Conservation (phyloP, 2,888 invertebrate species). For the Drosophila kanekoi region DNA sequence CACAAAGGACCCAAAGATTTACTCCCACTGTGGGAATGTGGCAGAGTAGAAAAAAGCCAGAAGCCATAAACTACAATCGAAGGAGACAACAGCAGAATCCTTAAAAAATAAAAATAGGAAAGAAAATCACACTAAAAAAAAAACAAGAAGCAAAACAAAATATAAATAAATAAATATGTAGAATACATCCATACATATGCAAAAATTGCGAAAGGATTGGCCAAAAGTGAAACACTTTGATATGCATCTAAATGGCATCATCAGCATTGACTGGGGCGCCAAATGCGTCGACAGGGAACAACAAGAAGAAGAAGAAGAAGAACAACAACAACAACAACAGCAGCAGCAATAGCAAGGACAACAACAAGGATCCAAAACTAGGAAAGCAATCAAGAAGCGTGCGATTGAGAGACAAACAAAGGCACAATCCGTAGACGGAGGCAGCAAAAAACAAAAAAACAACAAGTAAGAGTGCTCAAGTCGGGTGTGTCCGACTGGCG, state of each 20-base stretch:
- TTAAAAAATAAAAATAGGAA: slow-evolving; percentile 14
- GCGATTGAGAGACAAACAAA: slow-evolving; percentile 66
- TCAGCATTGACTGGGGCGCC: slow-evolving; percentile 66
- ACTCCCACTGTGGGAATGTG: slow-evolving; percentile 13
- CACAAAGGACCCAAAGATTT: slow-evolving; percentile 45
- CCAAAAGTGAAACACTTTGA: slow-evolving; percentile 77
- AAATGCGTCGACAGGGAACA: slow-evolving; percentile 53
- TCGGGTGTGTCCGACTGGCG: too few relatives aligned
- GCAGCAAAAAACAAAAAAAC: slow-evolving; percentile 15
- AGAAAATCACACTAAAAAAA: slow-evolving; percentile 19
- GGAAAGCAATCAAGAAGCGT: slow-evolving; percentile 68
- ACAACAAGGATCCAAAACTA: slow-evolving; percentile 42
- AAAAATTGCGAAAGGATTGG: slow-evolving; percentile 76
- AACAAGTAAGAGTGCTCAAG: neutral
- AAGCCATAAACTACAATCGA: slow-evolving; percentile 73
- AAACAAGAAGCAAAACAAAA: slow-evolving; percentile 7
- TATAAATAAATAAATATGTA: slow-evolving; percentile 59
- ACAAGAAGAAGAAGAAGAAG: slow-evolving; percentile 11
- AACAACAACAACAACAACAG: slow-evolving; percentile 4
- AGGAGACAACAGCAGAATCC: slow-evolving; percentile 32
- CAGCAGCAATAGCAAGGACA: slow-evolving; percentile 11
- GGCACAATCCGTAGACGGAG: slow-evolving; percentile 36
- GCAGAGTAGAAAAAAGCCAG: slow-evolving; percentile 2
- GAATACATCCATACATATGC: slow-evolving; percentile 53
- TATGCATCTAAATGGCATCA: slow-evolving; percentile 79